A percentile compares a stretch with the other conserved stretches of the same genome.
Conservation (phyloP, 2,113 vertebrate species). For the Pandion haliaetus region DNA sequence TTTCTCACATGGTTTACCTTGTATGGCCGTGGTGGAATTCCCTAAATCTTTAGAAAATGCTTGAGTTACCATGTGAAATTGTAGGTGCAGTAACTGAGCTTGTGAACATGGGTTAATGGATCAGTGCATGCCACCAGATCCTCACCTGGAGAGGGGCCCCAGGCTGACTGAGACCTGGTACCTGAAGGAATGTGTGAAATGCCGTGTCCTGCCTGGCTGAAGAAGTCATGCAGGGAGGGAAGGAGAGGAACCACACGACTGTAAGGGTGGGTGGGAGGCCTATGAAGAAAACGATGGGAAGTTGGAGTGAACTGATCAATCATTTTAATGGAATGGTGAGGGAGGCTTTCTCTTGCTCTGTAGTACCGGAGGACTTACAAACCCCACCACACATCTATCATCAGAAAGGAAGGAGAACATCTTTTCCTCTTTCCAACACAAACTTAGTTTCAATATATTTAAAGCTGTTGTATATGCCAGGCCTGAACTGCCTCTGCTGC, state of each 20-base stretch:
- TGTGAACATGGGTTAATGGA: background rate
- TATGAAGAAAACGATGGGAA: background rate
- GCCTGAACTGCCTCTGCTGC: background rate
- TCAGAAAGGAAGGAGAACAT: background rate
- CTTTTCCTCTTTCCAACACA: background rate
- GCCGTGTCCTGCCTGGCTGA: background rate
- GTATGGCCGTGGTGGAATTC: background rate
- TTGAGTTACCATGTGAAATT: background rate
- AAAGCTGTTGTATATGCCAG: background rate
- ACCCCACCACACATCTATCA: background rate
- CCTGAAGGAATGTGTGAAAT: background rate
- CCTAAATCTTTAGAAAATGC: background rate
- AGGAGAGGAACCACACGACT: accelerated
- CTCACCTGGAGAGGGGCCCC: background rate
- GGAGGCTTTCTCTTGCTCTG: background rate
- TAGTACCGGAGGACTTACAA: background rate
- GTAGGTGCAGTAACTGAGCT: background rate
- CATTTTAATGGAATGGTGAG: background rate
- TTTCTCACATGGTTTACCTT: background rate
- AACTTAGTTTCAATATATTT: background rate
- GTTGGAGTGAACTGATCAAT: background rate
- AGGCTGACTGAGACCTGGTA: background rate
- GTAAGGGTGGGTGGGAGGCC: background rate
- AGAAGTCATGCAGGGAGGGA: background rate
- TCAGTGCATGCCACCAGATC: background rate